Evolutionary conservation across 2,113 vertebrate genomes (phyloP), one percentile per base, ranked within the genome.

Genomic region (Scatophagus argus): DNA sequence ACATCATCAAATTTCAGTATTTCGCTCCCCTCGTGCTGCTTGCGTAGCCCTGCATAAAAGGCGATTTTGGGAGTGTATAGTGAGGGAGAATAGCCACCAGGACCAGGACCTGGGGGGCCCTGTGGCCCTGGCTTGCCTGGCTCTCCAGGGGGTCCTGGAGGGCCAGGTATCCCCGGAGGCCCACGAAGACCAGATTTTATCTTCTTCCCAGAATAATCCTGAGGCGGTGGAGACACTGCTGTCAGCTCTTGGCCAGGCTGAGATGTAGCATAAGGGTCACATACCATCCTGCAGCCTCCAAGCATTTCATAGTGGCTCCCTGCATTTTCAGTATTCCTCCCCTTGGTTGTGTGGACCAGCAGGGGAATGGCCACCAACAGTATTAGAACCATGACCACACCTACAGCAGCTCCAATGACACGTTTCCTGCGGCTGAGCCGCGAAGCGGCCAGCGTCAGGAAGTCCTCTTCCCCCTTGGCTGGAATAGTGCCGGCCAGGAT

Each of bases 1-100:
- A 99, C 98, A 9, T 99, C 97, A 87, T 99, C 98, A 71, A 99
- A 99, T 75, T 97, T 97, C 77, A 99, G 93, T 72, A 98, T 95
- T 77, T 99, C 97, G 23, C 90, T 97, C 25, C 96, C 97, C 77
- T 99, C 97, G 0, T 99, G 98, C 63, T 97, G 97, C 67, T 97
- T 96, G 80, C 96, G 93, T 47, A 99, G 93, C 59, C 98, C 98
- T 19, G 97, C 97, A 2, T 98, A 99, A 88, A 99, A 99, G 54
- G 98, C 98, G 2, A 99, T 99, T 85, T 97, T 97, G 36, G 97
- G 97, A 69, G 95, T 95, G 92, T 99, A 98, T 87, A 96, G 94
- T 0, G 97, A 96, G 5, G 96, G 94, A 34, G 94, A 96, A 64
- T 97, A 96, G 31, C 97, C 97, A 3, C 96, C 96, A 0, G 97